Conservation (phyloP, 2,113 vertebrate species). For the Cyanoderma ruficeps region DNA sequence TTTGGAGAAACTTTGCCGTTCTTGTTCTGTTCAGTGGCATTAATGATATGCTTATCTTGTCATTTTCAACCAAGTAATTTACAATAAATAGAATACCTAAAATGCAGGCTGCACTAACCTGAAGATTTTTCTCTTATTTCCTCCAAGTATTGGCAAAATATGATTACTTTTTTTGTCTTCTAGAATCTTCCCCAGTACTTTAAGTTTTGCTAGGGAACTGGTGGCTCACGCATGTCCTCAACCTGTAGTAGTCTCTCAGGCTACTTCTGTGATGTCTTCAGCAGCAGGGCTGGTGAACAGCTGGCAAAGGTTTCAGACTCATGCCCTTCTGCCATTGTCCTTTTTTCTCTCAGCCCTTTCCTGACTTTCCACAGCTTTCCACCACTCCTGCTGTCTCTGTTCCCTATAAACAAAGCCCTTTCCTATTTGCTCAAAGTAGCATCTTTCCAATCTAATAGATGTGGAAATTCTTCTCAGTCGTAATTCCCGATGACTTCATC, state of each 20-base stretch:
- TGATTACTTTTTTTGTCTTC: not conserved
- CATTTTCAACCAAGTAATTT: not conserved
- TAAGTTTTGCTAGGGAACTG: not conserved
- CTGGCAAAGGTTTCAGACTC: not conserved
- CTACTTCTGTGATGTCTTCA: not conserved
- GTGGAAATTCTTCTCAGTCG: not conserved
- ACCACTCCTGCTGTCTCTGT: not conserved
- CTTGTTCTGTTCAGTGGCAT: not conserved
- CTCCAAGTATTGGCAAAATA: not conserved
- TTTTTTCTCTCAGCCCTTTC: not conserved
- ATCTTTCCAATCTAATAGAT: not conserved
- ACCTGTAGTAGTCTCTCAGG: not conserved
- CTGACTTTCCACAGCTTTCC: not conserved
- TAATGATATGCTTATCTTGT: not conserved
- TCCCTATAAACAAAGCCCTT: not conserved
- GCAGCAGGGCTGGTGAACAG: not conserved
- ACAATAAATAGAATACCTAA: not conserved
- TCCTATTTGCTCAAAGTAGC: not conserved
- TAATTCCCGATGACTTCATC: not conserved
- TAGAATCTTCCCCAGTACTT: not conserved
- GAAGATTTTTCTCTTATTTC: not conserved
- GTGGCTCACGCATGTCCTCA: not conserved
- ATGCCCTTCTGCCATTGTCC: not conserved
- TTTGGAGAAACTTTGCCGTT: not conserved
- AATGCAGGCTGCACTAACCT: not conserved